Evolutionary conservation across 2,113 vertebrate species (phyloP), one percentile per base, ranked within the genome.

Genomic region (Pterocles orientalis): DNA sequence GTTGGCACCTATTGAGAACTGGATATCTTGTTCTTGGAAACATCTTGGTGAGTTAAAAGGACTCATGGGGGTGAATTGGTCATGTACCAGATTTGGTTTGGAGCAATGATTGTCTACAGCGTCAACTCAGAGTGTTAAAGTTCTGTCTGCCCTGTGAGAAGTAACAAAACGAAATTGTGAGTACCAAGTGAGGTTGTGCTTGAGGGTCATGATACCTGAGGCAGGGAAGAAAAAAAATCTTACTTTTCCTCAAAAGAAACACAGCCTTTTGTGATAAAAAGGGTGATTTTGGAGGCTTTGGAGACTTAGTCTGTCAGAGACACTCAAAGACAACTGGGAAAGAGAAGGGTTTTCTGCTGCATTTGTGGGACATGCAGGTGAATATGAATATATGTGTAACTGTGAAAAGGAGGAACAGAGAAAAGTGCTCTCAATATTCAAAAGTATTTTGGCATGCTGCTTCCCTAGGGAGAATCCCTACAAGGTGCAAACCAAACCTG

Each of bases 331-430:
- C 25, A 64, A 29, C 45, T 72, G 81, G 45, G n/a, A 18, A 47
- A 28, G 45, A 76, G 23, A 14, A 72, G 7, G 26, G 5, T 48
- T 84, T 83, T 57, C 14, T 82, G 18, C 34, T 72, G 34, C 14
- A 10, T n/a, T 69, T 36, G 26, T 18, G 70, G 70, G 23, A 26
- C 18, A 3, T 12, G 28, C 39, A 73, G 39, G 39, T 47, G 28
- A 18, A 54, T 4, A 1, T 47, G 28, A 18, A 54, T 4, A 1
- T 3, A 18, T 3, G 20, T 51, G 23, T 71, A 7, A 13, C 4
- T 34, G 10, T 66, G 18, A 66, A 66, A 34, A 82, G 34, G 14
- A 41, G 31, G 33, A 83, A 53, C 4, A 70, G n/a, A 51, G 70
- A 33, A 66, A 65, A 70, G 41, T 17, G 10, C 12, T 69, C 3